Conservation (phyloP, 1,140 invertebrate species). For the Hycleus phaleratus region DNA sequence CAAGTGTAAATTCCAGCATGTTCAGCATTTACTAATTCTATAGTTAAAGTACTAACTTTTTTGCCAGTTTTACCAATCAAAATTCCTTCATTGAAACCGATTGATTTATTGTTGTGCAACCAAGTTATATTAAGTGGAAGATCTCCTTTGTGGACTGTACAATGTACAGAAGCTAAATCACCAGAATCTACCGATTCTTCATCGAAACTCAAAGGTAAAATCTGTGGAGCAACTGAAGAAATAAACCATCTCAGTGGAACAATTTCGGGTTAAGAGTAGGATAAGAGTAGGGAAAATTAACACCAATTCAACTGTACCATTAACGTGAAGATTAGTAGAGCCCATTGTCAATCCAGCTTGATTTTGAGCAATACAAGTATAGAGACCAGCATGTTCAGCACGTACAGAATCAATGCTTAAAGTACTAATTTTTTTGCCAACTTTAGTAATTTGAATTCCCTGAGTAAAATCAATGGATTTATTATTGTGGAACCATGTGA, state of each 20-base stretch:
- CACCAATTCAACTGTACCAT: slow-evolving; percentile 40
- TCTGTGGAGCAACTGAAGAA: slow-evolving; percentile 54
- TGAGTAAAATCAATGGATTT: slow-evolving; percentile 36
- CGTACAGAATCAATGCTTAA: slow-evolving; percentile 59
- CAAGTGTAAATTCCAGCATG: slow-evolving; percentile 71
- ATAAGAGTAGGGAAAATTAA: too few species aligned
- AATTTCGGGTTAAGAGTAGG: neutral
- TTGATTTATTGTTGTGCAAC: slow-evolving; percentile 39
- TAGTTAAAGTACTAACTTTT: slow-evolving; percentile 61
- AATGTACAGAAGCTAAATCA: slow-evolving; percentile 51
- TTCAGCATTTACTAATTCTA: slow-evolving; percentile 57
- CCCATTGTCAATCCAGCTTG: slow-evolving; percentile 54
- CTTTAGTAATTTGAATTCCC: slow-evolving; percentile 43
- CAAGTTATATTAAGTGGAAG: slow-evolving; percentile 56
- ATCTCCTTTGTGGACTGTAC: slow-evolving; percentile 62
- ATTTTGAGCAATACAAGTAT: slow-evolving; percentile 63
- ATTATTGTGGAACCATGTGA: slow-evolving; percentile 50
- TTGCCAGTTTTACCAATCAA: slow-evolving; percentile 55
- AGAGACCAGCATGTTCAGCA: slow-evolving; percentile 59
- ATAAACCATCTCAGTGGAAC: too few species aligned
- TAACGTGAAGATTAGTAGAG: slow-evolving; percentile 53
- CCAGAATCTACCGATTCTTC: slow-evolving; percentile 58
- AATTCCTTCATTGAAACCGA: slow-evolving; percentile 46
- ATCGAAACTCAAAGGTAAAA: slow-evolving; percentile 56
- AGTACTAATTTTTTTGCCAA: slow-evolving; percentile 47